phyloP scores from a whole-genome alignment of 1,140 invertebrate genomes.

The Tachypleus tridentatus region DNA sequence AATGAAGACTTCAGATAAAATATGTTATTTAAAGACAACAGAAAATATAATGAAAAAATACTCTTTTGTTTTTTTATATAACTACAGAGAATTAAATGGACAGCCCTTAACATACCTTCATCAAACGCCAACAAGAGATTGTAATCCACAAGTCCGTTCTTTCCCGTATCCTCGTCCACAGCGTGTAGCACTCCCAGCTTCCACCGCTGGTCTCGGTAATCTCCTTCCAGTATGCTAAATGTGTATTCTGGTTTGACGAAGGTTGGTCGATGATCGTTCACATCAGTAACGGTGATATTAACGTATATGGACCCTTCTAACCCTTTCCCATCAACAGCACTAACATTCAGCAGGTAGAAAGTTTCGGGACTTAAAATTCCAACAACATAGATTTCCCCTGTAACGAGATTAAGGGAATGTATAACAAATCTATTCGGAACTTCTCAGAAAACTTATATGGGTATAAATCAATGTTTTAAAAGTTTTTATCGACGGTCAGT shows the following conservation, averaged over 20 bases:
- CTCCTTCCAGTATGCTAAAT: constrained; percentile 69
- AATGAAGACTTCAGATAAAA: too few species aligned
- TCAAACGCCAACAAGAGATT: constrained; percentile 21
- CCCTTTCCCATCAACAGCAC: constrained; percentile 59
- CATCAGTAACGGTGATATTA: constrained; percentile 55
- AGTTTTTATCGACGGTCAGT: too few species aligned
- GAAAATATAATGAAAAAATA: too few species aligned
- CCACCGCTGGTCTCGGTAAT: constrained; percentile 37
- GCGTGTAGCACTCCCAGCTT: constrained; percentile 51
- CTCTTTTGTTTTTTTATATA: too few species aligned
- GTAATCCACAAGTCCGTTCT: constrained; percentile 36
- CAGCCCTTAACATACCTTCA: constrained; percentile 8
- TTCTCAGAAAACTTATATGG: too few species aligned
- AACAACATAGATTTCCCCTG: constrained; percentile 61
- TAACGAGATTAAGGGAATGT: constrained; percentile 24
- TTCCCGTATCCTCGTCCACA: constrained; percentile 47
- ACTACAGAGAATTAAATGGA: too few species aligned
- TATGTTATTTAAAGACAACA: too few species aligned
- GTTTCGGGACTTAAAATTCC: constrained; percentile 58
- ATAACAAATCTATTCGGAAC: too few species aligned
- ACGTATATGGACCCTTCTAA: constrained; percentile 54
- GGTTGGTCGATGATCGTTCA: constrained; percentile 72
- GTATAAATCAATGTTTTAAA: too few species aligned
- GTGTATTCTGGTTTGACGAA: constrained; percentile 69
- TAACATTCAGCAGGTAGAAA: constrained; percentile 60